These are phyloP conservation scores for Athrips mouffetella DNA, from an alignment of 2,888 invertebrate genomes.

Conservation along the genomic window DNA sequence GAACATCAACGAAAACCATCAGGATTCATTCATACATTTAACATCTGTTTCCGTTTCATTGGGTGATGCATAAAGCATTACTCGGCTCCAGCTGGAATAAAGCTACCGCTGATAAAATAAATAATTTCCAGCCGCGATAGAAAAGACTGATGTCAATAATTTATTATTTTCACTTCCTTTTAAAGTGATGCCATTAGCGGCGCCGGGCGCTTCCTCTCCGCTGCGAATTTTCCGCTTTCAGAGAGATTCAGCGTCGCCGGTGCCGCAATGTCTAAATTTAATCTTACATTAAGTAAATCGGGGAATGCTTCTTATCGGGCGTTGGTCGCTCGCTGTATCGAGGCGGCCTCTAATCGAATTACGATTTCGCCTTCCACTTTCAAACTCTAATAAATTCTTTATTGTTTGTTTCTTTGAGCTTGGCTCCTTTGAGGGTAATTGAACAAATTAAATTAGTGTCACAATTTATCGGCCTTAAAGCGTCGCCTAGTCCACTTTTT, in stretches of 20 bases:
- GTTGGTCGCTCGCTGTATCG: background rate
- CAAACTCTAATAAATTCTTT: conserved; percentile 4
- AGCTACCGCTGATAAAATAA: conserved; percentile 51
- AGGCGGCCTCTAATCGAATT: conserved; percentile 7
- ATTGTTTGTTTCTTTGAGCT: conserved; percentile 8
- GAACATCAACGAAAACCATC: conserved; percentile 38
- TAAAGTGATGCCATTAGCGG: conserved; percentile 65
- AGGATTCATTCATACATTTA: conserved; percentile 45
- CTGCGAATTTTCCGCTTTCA: conserved; percentile 51
- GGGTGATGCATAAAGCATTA: conserved; percentile 53
- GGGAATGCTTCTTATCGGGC: conserved; percentile 45
- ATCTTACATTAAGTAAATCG: conserved; percentile 49
- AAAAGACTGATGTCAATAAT: conserved; percentile 66
- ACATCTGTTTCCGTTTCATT: conserved; percentile 57
- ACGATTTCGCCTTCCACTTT: background rate
- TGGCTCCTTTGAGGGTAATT: conserved; percentile 1
- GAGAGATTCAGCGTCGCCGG: conserved; percentile 46
- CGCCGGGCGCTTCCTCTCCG: conserved; percentile 53
- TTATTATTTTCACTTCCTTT: conserved; percentile 70
- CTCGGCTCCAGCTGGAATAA: conserved; percentile 30
- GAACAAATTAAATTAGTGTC: conserved; percentile 9
- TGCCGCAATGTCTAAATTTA: conserved; percentile 50
- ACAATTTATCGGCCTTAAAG: conserved; percentile 7
- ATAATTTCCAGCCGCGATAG: conserved; percentile 53
- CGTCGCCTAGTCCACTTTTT: background rate